A percentile compares a stretch with the other conserved stretches of the same genome.
phyloP scores from a whole-genome alignment of 30 jellyfish, hydroid and myxozoan genomes.

The Aurelia sp. region DNA sequence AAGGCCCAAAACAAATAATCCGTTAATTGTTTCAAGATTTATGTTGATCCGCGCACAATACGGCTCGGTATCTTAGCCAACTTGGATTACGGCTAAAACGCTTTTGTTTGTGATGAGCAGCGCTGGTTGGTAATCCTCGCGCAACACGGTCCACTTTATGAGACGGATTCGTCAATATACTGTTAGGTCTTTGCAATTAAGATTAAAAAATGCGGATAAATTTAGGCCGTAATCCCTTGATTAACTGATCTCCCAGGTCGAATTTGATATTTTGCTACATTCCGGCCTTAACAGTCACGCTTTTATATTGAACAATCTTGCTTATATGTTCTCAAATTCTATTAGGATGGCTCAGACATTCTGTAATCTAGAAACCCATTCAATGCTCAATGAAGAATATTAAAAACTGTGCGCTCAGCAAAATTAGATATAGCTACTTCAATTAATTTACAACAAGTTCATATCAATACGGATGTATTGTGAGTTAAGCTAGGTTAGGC shows the following conservation, averaged over 20 bases:
- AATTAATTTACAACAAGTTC: no score
- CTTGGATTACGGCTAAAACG: conserved; percentile 44
- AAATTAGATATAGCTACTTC: no score
- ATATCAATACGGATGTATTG: no score
- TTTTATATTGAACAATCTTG: neutral
- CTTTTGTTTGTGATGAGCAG: conserved; percentile 49
- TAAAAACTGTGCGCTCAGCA: no score
- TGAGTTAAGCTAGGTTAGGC: no score
- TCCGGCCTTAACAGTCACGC: conserved; percentile 39
- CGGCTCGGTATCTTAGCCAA: conserved; percentile 57
- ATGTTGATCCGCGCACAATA: conserved; percentile 41
- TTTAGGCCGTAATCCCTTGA: conserved; percentile 56
- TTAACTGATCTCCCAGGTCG: conserved; percentile 64
- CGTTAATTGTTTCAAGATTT: conserved; percentile 46
- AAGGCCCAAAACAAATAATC: conserved; percentile 76
- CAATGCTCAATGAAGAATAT: no score
- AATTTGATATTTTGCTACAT: conserved; percentile 38
- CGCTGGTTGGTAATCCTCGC: conserved; percentile 54
- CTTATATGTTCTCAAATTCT: neutral
- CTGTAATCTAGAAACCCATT: neutral
- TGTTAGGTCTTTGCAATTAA: conserved; percentile 71
- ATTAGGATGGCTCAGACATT: conserved; percentile 2
- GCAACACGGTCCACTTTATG: conserved; percentile 64
- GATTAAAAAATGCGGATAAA: conserved; percentile 53
- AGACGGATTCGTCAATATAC: conserved; percentile 66